Conservation (phyloP, 2,113 vertebrate genomes). For the Sprattus sprattus region DNA sequence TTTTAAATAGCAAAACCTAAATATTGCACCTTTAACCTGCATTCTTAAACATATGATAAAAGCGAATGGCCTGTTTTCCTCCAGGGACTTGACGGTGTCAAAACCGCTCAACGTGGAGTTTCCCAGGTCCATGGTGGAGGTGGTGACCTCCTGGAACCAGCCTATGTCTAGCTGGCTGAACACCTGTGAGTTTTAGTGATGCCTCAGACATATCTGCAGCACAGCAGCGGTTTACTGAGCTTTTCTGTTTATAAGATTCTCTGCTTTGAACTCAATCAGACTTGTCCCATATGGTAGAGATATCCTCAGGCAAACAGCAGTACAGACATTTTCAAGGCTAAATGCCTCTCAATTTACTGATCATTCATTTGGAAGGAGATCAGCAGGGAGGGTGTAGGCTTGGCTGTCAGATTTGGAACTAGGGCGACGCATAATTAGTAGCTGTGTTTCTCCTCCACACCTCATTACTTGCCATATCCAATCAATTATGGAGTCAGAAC, state of each 20-base stretch:
- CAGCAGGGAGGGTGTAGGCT: neutral
- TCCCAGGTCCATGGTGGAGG: slow-evolving; percentile 87
- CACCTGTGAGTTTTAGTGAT: slow-evolving; percentile 71
- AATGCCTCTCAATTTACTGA: neutral
- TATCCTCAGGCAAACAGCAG: neutral
- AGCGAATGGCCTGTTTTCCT: slow-evolving; percentile 18
- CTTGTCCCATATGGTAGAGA: neutral
- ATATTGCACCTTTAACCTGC: neutral
- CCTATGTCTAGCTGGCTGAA: slow-evolving; percentile 90
- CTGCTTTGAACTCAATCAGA: neutral
- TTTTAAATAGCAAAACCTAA: neutral
- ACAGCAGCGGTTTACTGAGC: neutral
- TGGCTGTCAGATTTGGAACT: neutral
- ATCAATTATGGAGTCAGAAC: neutral
- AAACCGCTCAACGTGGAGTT: slow-evolving; percentile 81
- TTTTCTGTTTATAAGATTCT: neutral
- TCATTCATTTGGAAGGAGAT: neutral
- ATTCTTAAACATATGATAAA: neutral
- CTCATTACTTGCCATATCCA: neutral
- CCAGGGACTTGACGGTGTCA: slow-evolving; percentile 81
- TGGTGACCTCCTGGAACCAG: slow-evolving; percentile 89
- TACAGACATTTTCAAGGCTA: neutral
- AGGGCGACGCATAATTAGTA: neutral
- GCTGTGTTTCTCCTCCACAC: neutral
- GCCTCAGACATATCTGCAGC: neutral